These are phyloP conservation scores for Chrysaora quinquecirrha DNA, from an alignment of 30 jellyfish, hydroid and myxozoan species.

Conservation along the genomic window DNA sequence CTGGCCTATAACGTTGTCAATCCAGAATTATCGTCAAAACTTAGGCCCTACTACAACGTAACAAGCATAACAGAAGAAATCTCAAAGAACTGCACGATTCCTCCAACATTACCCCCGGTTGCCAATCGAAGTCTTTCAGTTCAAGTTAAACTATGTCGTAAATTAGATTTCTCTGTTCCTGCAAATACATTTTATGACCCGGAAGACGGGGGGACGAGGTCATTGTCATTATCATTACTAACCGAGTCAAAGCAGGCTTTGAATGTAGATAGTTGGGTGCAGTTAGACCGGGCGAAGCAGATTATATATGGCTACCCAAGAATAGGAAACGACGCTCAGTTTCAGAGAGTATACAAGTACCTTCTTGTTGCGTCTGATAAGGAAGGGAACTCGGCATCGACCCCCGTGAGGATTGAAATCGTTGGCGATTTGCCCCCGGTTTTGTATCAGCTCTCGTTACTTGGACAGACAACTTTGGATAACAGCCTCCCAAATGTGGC, in stretches of 20 bases:
- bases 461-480: conserved; percentile 28
- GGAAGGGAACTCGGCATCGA: conserved; percentile 54
- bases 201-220: conserved; percentile 71
- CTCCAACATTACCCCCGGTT: conserved; percentile 23
- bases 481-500: conserved; percentile 18
- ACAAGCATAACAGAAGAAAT: conserved; percentile 10
- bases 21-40: conserved; percentile 4
- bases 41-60: conserved; percentile 27
- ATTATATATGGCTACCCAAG: conserved; percentile 57
- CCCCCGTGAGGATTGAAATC: conserved; percentile 46
- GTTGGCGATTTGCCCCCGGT: conserved; percentile 56
- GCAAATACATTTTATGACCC: conserved; percentile 51
- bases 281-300: conserved; percentile 24
- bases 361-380: conserved; percentile 70
- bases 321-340: background rate
- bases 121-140: conserved; percentile 23
- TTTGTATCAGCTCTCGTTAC: conserved; percentile 20
- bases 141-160: conserved; percentile 51
- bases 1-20: conserved; percentile 1
- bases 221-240: conserved; percentile 19
- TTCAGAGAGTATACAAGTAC: conserved; percentile 26
- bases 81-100: conserved; percentile 7
- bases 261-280: conserved; percentile 34
- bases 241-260: conserved; percentile 13
- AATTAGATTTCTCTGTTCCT: conserved; percentile 64